Conservation (phyloP, 2,113 vertebrate species). For the Menura novaehollandiae region DNA sequence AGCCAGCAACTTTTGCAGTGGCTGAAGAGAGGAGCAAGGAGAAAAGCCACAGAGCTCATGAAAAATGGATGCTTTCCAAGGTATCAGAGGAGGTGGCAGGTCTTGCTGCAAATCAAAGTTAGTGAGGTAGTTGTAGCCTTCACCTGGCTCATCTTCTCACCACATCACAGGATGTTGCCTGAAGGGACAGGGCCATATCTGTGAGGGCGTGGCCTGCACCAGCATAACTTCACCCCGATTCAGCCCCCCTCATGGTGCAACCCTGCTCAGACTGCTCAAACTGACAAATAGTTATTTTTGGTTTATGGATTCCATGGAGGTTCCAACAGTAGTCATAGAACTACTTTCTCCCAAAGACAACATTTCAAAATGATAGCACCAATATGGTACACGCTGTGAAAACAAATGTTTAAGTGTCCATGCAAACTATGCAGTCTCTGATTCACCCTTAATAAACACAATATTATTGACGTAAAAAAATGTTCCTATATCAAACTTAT, state of each 20-base stretch:
- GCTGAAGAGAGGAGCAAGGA: background rate
- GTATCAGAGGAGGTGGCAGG: background rate
- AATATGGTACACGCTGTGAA: background rate
- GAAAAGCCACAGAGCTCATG: background rate
- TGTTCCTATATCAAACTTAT: background rate
- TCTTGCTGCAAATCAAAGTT: background rate
- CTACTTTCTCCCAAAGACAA: background rate
- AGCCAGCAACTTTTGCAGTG: background rate
- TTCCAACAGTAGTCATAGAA: background rate
- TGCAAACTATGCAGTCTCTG: background rate
- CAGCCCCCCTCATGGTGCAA: background rate
- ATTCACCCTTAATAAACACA: background rate
- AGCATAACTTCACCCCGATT: background rate
- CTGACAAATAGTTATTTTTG: background rate
- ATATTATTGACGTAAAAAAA: background rate
- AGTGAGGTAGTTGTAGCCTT: background rate
- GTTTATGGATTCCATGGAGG: background rate
- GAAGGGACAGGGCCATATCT: background rate
- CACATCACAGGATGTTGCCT: background rate
- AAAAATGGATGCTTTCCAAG: rapidly evolving
- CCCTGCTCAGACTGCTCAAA: background rate
- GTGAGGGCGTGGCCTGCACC: background rate
- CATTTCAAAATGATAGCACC: background rate
- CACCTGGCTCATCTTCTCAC: background rate
- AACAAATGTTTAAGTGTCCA: background rate